A percentile compares a stretch with the other conserved stretches of the same genome.
These are phyloP conservation scores for Galeruca laticollis DNA, from an alignment of 2,888 invertebrate species.

Conservation along the genomic window DNA sequence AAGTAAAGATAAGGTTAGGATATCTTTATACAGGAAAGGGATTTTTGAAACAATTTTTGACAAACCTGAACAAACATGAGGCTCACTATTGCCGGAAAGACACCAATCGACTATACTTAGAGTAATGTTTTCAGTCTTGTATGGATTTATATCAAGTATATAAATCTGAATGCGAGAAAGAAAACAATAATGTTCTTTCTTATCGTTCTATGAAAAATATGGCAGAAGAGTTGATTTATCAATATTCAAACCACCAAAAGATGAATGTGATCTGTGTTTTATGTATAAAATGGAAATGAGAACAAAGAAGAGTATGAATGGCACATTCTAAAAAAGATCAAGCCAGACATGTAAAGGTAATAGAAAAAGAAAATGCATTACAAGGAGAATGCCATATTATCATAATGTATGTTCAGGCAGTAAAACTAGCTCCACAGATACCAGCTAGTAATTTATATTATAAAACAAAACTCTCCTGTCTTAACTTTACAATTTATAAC, in stretches of 20 bases:
- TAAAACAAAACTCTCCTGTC: conserved; percentile 17
- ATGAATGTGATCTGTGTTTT: conserved; percentile 48
- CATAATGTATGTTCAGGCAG: too few species aligned
- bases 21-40: conserved; percentile 5
- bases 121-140: conserved; percentile 5
- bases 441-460: conserved; percentile 15
- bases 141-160: too few species aligned
- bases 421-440: too few species aligned
- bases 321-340: conserved; percentile 46
- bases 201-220: too few species aligned
- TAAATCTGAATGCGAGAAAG: too few species aligned
- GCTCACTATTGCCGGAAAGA: conserved; percentile 14
- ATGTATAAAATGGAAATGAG: conserved; percentile 48
- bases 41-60: conserved; percentile 6
- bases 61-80: conserved; percentile 4
- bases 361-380: conserved; percentile 49
- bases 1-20: conserved; percentile 15
- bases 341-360: conserved; percentile 50
- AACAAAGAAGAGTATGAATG: conserved; percentile 44
- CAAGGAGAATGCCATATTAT: too few species aligned
- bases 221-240: too few species aligned
- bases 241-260: conserved; percentile 37
- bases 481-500: background rate
- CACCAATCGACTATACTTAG: conserved; percentile 8
- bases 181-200: too few species aligned